Evolutionary conservation across 2,113 vertebrate species (phyloP).

Genomic region (Leucoraja erinaceus): DNA sequence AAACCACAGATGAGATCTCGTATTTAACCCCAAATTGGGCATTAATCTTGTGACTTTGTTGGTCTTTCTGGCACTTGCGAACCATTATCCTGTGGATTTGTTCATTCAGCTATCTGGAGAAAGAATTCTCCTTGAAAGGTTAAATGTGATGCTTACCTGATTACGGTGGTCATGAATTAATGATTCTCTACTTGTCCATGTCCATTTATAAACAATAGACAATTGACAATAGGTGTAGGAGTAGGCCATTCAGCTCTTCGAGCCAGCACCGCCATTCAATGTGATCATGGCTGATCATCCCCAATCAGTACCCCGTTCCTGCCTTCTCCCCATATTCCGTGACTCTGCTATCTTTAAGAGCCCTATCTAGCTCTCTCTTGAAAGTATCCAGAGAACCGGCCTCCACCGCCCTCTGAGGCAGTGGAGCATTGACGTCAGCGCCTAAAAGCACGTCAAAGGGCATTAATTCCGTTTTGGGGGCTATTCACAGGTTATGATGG

Average conservation of each 20-base stretch:
- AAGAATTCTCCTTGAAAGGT: background rate
- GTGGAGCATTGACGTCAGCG: background rate
- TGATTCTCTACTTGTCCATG: background rate
- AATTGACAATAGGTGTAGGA: no score
- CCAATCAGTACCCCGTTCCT: no score
- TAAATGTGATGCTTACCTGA: background rate
- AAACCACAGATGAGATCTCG: background rate
- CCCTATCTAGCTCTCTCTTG: no score
- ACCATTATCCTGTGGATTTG: background rate
- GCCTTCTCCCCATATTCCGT: no score
- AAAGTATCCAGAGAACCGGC: no score
- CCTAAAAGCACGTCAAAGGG: no score
- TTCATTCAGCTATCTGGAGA: background rate
- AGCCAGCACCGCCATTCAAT: no score
- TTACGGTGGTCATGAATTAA: background rate
- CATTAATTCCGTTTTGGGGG: background rate
- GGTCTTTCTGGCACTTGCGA: background rate
- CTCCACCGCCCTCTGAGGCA: no score
- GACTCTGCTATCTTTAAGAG: no score
- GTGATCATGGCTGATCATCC: no score
- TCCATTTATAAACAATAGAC: no score
- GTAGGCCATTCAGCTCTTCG: no score
- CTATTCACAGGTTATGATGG: slow-evolving; percentile 78
- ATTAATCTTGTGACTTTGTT: background rate
- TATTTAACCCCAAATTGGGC: background rate